Conservation (phyloP, 2,797 vertebrate genomes). For the Petrocephalus sullivani region DNA sequence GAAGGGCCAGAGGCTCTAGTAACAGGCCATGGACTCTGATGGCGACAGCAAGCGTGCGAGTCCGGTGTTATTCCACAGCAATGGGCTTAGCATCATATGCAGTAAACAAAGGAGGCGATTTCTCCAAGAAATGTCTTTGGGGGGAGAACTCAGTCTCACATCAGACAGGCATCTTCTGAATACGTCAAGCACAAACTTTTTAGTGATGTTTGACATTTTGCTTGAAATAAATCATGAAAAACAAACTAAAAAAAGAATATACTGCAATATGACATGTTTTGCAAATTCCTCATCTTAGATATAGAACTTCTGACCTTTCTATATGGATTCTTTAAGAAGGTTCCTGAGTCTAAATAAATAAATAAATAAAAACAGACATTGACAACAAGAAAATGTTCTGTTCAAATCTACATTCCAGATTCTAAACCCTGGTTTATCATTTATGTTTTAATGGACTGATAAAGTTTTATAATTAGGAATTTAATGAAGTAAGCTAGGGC, state of each 20-base stretch:
- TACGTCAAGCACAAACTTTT: not conserved
- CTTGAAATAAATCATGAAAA: not conserved
- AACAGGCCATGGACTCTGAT: not conserved
- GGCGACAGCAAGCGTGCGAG: not conserved
- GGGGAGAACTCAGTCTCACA: not conserved
- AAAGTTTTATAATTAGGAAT: not conserved
- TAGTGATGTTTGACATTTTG: not conserved
- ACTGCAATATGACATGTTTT: not conserved
- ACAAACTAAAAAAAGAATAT: not conserved
- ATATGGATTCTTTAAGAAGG: too few relatives aligned
- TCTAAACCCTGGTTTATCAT: not conserved
- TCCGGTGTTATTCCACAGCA: not conserved
- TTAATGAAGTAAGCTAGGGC: not conserved
- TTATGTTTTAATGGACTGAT: not conserved
- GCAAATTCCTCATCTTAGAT: not conserved
- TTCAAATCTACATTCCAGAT: not conserved
- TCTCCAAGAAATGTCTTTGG: not conserved
- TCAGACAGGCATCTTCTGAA: not conserved
- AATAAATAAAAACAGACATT: constrained; percentile 1
- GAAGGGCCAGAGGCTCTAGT: not conserved
- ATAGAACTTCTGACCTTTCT: not conserved
- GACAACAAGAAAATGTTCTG: not conserved
- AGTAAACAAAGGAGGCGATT: not conserved
- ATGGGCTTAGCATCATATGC: not conserved
- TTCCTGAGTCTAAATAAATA: not conserved